Evolutionary conservation across 2,113 vertebrate species (phyloP), one percentile per base, ranked within the genome.

Genomic region (Oryzias javanicus): DNA sequence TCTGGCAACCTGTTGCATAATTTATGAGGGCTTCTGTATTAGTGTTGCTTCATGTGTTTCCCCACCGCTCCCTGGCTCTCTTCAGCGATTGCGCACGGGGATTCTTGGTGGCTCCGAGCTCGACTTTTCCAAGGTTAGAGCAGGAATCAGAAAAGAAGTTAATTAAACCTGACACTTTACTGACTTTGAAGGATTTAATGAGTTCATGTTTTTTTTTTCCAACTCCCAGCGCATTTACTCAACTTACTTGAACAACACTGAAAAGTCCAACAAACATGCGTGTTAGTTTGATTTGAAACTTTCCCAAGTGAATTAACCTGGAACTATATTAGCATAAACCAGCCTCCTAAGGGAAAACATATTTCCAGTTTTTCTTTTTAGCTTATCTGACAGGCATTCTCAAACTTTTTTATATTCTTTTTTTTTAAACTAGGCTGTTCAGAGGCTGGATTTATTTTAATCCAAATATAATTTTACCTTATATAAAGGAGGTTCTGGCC

Each of bases 1-100:
- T 71, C 60, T 80, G 2, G 56, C 71, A 82, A 81, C 82, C 75
- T 81, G 74, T 77, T 90, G 82, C 83, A 88, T 88, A 79, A 88
- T 90, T 83, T 84, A 88, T 83, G 78, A 82, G 83, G 57, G 29
- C 51, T 47, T 72, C 74, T 79, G 78, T 79, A 61, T 76, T 72
- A 76, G 79, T 68, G 79, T 81, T 80, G 78, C 76, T 84, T 84
- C 71, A 82, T 80, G 81, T 78, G 80, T 78, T 86, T 81, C 68
- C 71, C 66, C 49, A 18, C 52, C 62, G 61, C 54, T 83, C 76
- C 74, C 81, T 80, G 71, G 62, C 75, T 85, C 77, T 78, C 68
- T 53, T 76, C 64, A 66, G 65, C 2, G 55, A 55, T 55, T 51
- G 55, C 57, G 55, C 58, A 58, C 64, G 5, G 69, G 56, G 64